Percentiles rank a stretch among this genome's conserved stretches.
These are phyloP conservation scores for Oncorhynchus tshawytscha DNA, from an alignment of 2,113 vertebrate genomes.

Conservation along the genomic window DNA sequence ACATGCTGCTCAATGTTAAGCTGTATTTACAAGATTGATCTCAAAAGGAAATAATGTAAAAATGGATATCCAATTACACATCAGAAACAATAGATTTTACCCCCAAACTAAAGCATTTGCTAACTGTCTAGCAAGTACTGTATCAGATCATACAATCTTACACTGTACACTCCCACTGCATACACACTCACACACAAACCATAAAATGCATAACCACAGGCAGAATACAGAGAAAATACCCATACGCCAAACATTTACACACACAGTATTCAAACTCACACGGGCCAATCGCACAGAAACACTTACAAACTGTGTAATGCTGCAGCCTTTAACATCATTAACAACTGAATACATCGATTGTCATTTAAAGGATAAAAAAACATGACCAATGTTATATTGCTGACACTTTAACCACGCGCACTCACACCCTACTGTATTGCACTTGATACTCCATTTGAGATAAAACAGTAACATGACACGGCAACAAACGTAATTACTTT, in stretches of 20 bases:
- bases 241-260: conserved; percentile 23
- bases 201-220: conserved; percentile 26
- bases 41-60: conserved; percentile 41
- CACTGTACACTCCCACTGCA: neutral
- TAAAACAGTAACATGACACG: conserved; percentile 7
- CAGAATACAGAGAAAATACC: conserved; percentile 27
- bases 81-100: conserved; percentile 47
- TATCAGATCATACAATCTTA: conserved; percentile 5
- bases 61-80: conserved; percentile 48
- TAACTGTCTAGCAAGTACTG: conserved; percentile 9
- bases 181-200: conserved; percentile 4
- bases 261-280: conserved; percentile 27
- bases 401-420: conserved; percentile 2
- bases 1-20: conserved; percentile 55
- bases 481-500: neutral
- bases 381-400: conserved; percentile 28
- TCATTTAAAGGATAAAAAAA: conserved; percentile 18
- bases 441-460: conserved; percentile 9
- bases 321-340: conserved; percentile 34
- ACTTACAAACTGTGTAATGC: conserved; percentile 8
- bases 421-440: conserved; percentile 8
- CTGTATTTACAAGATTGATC: conserved; percentile 48
- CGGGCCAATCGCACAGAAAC: conserved; percentile 10
- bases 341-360: conserved; percentile 37
- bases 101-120: conserved; percentile 29